Evolutionary conservation across 2,888 invertebrate species (phyloP), one percentile per base, ranked within the genome.

Genomic region (Mesorhabditis sp.): DNA sequence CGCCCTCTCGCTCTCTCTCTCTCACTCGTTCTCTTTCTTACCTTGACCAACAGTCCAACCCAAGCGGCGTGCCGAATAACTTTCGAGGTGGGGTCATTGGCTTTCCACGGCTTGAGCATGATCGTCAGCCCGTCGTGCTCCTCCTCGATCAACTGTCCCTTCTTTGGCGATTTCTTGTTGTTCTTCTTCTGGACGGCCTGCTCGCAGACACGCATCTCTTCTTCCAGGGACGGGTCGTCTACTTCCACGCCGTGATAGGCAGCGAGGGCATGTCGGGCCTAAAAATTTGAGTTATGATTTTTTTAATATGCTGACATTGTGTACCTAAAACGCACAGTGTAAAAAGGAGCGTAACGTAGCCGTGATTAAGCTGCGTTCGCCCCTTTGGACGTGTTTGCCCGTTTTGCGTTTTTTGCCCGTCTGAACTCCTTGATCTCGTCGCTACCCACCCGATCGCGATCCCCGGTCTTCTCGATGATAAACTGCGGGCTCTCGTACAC

Each of bases 21-120:
- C 1, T 62, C 6, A n/a, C n/a, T n/a, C n/a, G n/a, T n/a, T 28
- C 28, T 28, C 28, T 28, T 28, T 28, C 28, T 5, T 45, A 73
- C 73, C 72, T 74, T 74, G 68, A 74, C 74, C 72, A 73, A 70
- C 4, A 74, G 67, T 65, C 74, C 74, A 4, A 74, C 45, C 74
- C 74, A 74, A 28, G 74, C 74, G 44, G 74, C 74, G 43, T 74
- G 71, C 4, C 74, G 69, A 45, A 74, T 69, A 43, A 74, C 72
- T 42, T 67, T 41, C 5, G 71, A 71, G 50, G 67, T 71, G 28
- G 71, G 67, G 62, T 74, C 74, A 42, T 72, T 74, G 4, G 74
- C 72, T 63, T 66, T 72, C 72, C 72, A 74, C 6, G 74, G 74
- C 7, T 71, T 74, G 68, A 74, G 73, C 68, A 74, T 72, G 45